These are phyloP conservation scores for Neodon shergylaensis DNA, from an alignment of 2,113 vertebrate genomes.

Conservation along the genomic window DNA sequence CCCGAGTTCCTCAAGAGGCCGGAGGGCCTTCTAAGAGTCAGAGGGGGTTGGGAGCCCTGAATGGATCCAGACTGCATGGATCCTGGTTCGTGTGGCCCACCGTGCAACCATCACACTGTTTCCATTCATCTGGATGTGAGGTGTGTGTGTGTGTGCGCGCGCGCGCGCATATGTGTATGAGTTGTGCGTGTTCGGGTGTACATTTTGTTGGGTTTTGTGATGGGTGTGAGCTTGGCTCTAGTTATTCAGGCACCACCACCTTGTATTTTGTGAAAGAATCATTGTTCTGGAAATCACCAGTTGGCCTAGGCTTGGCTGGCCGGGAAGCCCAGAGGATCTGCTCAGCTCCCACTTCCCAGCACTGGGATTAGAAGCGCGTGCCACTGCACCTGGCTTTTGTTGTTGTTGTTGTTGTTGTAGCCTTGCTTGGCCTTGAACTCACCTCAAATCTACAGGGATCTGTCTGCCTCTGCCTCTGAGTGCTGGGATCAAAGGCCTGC, in stretches of 20 bases:
- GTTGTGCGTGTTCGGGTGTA: background rate
- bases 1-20: background rate
- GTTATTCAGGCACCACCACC: background rate
- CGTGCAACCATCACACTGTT: background rate
- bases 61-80: background rate
- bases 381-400: background rate
- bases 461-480: background rate
- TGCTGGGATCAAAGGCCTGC: background rate
- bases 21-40: background rate
- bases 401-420: background rate
- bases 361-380: accelerated
- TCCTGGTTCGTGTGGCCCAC: too few species aligned
- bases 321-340: background rate
- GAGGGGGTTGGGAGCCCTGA: background rate
- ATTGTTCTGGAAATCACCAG: background rate
- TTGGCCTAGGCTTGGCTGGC: background rate
- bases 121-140: background rate
- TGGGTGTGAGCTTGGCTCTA: background rate
- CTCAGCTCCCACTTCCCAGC: too few species aligned
- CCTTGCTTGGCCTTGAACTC: background rate
- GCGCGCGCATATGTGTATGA: background rate
- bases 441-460: background rate
- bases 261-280: background rate
- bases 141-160: background rate
- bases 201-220: background rate